Evolutionary conservation across 1,140 invertebrate species (phyloP).

Genomic region (Plutomurus gul): DNA sequence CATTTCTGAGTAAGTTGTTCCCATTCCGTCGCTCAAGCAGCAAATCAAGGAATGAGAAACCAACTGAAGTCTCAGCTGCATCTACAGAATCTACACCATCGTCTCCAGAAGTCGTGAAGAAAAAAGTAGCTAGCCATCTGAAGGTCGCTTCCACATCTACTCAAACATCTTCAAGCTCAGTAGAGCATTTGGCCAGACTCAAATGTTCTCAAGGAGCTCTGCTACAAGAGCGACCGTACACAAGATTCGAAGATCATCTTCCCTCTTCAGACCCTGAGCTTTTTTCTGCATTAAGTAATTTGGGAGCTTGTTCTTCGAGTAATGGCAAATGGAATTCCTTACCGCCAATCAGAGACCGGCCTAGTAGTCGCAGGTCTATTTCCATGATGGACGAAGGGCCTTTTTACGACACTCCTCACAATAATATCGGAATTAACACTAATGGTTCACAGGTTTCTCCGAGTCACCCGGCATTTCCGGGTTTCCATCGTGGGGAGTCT

Average conservation of each 20-base stretch:
- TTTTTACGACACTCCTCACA: slow-evolving; percentile 7
- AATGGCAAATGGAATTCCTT: slow-evolving; percentile 36
- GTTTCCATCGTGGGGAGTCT: slow-evolving; percentile 23
- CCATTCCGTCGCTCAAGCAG: slow-evolving; percentile 42
- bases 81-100: background rate
- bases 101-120: background rate
- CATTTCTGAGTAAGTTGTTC: slow-evolving; percentile 46
- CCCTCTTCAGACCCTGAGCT: background rate
- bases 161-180: slow-evolving; percentile 22
- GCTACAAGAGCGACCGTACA: background rate
- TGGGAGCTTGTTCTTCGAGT: slow-evolving; percentile 18
- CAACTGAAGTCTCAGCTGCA: slow-evolving; percentile 12
- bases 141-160: slow-evolving; percentile 5
- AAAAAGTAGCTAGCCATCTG: background rate
- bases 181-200: slow-evolving; percentile 16
- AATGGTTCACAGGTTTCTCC: slow-evolving; percentile 14
- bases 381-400: slow-evolving; percentile 5
- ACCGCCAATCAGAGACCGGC: background rate
- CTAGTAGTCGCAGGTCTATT: slow-evolving; percentile 28
- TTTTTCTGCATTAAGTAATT: slow-evolving; percentile 18
- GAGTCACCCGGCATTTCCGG: background rate
- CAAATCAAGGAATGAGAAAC: slow-evolving; percentile 42
- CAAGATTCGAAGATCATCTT: slow-evolving; percentile 8
- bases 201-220: slow-evolving; percentile 22
- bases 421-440: background rate